Percentiles rank a stretch among this genome's conserved stretches.
Conservation (phyloP, 2,888 invertebrate species). For the Sinohyriopsis cumingii region DNA sequence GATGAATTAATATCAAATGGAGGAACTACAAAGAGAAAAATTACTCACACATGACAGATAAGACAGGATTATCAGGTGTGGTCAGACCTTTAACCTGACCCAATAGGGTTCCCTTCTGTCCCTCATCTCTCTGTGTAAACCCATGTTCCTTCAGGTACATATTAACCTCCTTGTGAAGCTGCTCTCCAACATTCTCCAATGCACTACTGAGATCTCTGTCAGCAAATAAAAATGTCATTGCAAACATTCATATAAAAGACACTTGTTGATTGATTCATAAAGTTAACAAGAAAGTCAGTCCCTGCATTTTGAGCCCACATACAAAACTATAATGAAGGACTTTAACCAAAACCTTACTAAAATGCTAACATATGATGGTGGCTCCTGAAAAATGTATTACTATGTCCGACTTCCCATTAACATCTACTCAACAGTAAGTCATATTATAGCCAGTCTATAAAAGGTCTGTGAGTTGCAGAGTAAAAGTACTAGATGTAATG, state of each 20-base stretch:
- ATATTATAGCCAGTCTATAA: too few relatives aligned
- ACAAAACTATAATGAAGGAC: too few relatives aligned
- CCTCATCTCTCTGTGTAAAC: conserved; percentile 76
- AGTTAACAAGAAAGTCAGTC: background rate
- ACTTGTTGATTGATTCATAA: background rate
- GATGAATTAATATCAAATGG: too few relatives aligned
- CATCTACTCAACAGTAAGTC: too few relatives aligned
- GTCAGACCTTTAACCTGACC: conserved; percentile 76
- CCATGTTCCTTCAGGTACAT: conserved; percentile 78
- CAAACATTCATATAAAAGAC: background rate
- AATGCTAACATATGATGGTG: too few relatives aligned
- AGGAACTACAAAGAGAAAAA: too few relatives aligned
- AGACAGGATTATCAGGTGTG: conserved; percentile 83
- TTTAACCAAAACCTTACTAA: too few relatives aligned
- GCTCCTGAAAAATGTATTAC: too few relatives aligned
- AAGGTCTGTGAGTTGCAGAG: too few relatives aligned
- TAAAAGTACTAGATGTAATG: too few relatives aligned
- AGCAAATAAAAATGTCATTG: conserved; percentile 2
- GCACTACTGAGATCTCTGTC: conserved; percentile 45
- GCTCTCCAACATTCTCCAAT: conserved; percentile 76
- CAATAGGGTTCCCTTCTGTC: conserved; percentile 78
- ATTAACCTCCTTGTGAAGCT: conserved; percentile 83
- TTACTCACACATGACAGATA: conserved; percentile 84
- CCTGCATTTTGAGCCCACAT: too few relatives aligned
- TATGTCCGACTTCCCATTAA: too few relatives aligned